These are phyloP conservation scores for Ondatra zibethicus DNA, from an alignment of 2,113 vertebrate species.

Conservation along the genomic window DNA sequence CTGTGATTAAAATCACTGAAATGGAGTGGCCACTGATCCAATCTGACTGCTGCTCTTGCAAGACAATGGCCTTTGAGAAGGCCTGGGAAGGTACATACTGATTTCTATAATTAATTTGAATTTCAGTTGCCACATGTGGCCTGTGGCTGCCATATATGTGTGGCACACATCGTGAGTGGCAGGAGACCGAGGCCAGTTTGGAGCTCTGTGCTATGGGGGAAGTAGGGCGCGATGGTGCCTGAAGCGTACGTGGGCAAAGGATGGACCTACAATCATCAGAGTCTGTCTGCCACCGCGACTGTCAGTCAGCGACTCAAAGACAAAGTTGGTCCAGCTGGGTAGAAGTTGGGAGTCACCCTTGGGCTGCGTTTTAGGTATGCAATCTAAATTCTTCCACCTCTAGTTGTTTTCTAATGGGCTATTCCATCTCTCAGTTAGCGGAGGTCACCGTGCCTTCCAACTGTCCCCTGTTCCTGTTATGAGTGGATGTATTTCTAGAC, in stretches of 20 bases:
- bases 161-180: accelerated
- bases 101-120: not conserved
- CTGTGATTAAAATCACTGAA: not conserved
- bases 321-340: not conserved
- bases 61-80: not conserved
- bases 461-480: accelerated
- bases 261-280: not conserved
- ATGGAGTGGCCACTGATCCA: not conserved
- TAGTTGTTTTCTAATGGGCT: not conserved
- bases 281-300: not conserved
- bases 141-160: accelerated
- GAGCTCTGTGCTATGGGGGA: accelerated
- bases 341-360: accelerated
- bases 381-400: not conserved
- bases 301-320: too few relatives aligned
- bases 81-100: too few relatives aligned
- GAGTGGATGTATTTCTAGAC: not conserved
- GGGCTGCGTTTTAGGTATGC: not conserved
- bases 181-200: not conserved
- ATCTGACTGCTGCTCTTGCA: not conserved
- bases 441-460: not conserved
- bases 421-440: accelerated
- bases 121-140: accelerated
- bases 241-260: not conserved
- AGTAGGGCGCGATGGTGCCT: not conserved